These are phyloP conservation scores for Takifugu flavidus DNA, from an alignment of 2,113 vertebrate species.

Conservation along the genomic window DNA sequence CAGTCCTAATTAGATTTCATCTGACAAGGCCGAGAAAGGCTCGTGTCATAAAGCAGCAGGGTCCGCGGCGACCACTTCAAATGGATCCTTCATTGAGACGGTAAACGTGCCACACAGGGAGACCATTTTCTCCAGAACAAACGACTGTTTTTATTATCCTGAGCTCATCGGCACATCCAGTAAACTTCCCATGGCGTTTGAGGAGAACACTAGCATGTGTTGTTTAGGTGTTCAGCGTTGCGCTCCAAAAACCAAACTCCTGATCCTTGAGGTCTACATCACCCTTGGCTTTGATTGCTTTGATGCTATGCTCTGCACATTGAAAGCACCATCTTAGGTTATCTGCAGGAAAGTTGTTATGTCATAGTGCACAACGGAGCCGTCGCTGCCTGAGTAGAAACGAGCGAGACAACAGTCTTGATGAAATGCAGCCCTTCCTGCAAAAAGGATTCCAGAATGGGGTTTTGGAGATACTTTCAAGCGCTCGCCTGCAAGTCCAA, in stretches of 20 bases:
- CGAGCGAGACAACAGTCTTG: background rate
- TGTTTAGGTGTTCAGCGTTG: background rate
- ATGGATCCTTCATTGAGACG: slow-evolving; percentile 14
- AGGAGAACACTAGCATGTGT: background rate
- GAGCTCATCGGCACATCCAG: background rate
- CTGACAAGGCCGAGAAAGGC: slow-evolving; percentile 25
- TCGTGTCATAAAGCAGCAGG: slow-evolving; percentile 37
- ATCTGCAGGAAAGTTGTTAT: too few species aligned
- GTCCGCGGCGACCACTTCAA: slow-evolving; percentile 28
- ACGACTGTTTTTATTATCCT: too few species aligned
- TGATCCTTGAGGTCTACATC: too few species aligned
- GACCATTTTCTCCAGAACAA: background rate
- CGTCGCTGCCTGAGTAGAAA: too few species aligned
- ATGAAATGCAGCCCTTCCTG: slow-evolving; percentile 14
- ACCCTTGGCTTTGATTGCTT: too few species aligned
- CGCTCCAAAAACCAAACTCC: too few species aligned
- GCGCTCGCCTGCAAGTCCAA: slow-evolving; percentile 29
- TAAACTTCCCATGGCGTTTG: background rate
- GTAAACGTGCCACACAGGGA: slow-evolving; percentile 22
- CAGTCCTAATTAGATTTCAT: slow-evolving; percentile 23
- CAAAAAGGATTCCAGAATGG: too few species aligned
- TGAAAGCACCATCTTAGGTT: too few species aligned
- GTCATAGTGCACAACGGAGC: too few species aligned
- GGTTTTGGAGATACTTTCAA: slow-evolving; percentile 15
- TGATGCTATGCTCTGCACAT: too few species aligned